Evolutionary conservation across 2,113 vertebrate genomes (phyloP), one percentile per base, ranked within the genome.

Genomic region (Xiphorhynchus elegans): DNA sequence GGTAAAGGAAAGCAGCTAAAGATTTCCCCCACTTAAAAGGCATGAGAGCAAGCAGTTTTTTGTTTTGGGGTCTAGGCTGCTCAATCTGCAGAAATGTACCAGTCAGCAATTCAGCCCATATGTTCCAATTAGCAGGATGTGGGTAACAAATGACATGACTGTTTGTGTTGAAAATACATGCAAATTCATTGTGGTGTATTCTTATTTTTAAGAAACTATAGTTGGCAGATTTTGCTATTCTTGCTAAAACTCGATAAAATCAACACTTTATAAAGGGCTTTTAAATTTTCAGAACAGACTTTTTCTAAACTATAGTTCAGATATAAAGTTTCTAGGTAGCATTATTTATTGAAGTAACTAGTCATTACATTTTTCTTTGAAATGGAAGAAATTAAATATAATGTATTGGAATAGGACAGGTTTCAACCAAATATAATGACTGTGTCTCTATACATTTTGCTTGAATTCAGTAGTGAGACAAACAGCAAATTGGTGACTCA

Each of bases 131-230:
- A 47, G 37, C 28, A 69, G 39, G 33, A 37, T 89, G 35, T 37
- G 10, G 12, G 23, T 76, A 39, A 42, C 29, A 50, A 53, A 37
- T 31, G 50, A 63, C 17, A 9, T 46, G 44, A 50, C 20, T 68
- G 12, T 46, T 4, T 2, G 1, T 67, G 39, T 70, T 13, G 2
- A 13, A 60, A 63, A 33, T 50, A 26, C 1, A 0, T 25, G 40
- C 55, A 84, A 39, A 84, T 52, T 70, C 66, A 12, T 3, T 44
- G 20, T 82, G 23, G 5, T 44, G 9, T 66, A 17, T 63, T 84
- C 14, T 50, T 90, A 37, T 17, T 39, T 79, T 82, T 90, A 35
- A 49, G 46, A 64, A 93, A 50, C 44, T 23, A 0, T 21, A 52
- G 21, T n/a, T 78, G 72, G 31, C 20, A 53, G 42, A 25, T 78